A percentile compares a stretch with the other conserved stretches of the same genome.
Evolutionary conservation across 2,113 vertebrate species (phyloP).

Genomic region (Lagopus leucura): DNA sequence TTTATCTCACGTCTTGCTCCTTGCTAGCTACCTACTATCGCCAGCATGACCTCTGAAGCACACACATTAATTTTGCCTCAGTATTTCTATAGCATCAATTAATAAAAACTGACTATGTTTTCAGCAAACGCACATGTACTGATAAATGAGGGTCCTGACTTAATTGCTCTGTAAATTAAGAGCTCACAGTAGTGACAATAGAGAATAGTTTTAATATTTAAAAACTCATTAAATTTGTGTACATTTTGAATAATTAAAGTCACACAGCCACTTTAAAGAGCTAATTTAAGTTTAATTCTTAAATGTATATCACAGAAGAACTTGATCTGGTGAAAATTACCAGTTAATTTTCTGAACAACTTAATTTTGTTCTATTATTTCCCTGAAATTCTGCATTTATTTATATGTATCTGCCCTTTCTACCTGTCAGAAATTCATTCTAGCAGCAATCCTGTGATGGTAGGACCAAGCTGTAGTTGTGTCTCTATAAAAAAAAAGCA

Average conservation of each 20-base stretch:
- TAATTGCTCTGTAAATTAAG: conserved; percentile 99
- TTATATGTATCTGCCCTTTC: neutral
- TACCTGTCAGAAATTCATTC: neutral
- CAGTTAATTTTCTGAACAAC: conserved; percentile 53
- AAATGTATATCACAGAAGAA: conserved; percentile 76
- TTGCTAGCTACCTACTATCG: conserved; percentile 78
- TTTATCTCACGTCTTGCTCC: conserved; percentile 83
- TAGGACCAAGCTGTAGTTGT: conserved; percentile 4
- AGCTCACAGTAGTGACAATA: conserved; percentile 93
- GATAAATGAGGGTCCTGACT: conserved; percentile 97
- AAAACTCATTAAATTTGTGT: conserved; percentile 96
- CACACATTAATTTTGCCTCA: conserved; percentile 93
- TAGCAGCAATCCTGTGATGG: neutral
- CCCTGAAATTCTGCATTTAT: neutral
- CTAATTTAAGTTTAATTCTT: conserved; percentile 82
- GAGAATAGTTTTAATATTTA: conserved; percentile 97
- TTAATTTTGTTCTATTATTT: conserved; percentile 47
- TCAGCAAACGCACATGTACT: conserved; percentile 91
- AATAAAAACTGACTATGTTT: conserved; percentile 98
- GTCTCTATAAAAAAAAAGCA: neutral
- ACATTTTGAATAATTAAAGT: conserved; percentile 88
- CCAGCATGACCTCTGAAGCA: conserved; percentile 89
- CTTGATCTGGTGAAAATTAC: conserved; percentile 61
- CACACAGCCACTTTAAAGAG: conserved; percentile 76
- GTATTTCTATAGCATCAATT: conserved; percentile 92